Evolutionary conservation across 2,888 invertebrate species (phyloP), one percentile per base, ranked within the genome.

Genomic region (Boloria euphrosyne): DNA sequence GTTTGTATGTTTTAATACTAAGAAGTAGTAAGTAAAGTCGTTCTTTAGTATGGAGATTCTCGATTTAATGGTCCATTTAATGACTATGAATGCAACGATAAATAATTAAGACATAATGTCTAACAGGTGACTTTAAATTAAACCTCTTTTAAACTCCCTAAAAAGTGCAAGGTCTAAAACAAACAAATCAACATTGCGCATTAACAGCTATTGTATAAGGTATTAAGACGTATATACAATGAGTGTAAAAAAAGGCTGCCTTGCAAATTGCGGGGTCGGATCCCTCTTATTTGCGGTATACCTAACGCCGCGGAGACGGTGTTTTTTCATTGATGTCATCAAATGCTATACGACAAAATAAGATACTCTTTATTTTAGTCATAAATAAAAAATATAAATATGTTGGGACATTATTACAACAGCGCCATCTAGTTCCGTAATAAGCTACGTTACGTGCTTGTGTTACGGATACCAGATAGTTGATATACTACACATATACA

Each of bases 281-380:
- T 77, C 86, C 86, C 88, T 84, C 84, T 81, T 89, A 84, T 90
- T 90, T 89, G 89, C 83, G 87, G 87, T 81, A 83, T 80, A 82
- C 81, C 87, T 86, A 86, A 86, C 86, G 83, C 80, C 80, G 80
- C 74, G 82, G 82, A 82, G 82, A 78, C 73, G 55, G 55, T 38
- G 46, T 27, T 54, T 38, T 81, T 74, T 4, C 53, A 66, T 64
- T 76, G 65, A 71, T 63, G 71, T 54, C 16, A 1, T n/a, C 3
- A n/a, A 2, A 44, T 14, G 27, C 5, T 47, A 57, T 57, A 57
- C 3, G 3, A 18, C 18, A 38, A n/a, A 16, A 55, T 49, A 17
- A 17, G 3, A 49, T 18, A 13, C 2, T 47, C 16, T n/a, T n/a
- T 17, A 10, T 49, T 49, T 22, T 22, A 22, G 1, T n/a, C n/a